Conservation (phyloP, 2,797 vertebrate genomes). For the Pseudochirops cupreus region DNA sequence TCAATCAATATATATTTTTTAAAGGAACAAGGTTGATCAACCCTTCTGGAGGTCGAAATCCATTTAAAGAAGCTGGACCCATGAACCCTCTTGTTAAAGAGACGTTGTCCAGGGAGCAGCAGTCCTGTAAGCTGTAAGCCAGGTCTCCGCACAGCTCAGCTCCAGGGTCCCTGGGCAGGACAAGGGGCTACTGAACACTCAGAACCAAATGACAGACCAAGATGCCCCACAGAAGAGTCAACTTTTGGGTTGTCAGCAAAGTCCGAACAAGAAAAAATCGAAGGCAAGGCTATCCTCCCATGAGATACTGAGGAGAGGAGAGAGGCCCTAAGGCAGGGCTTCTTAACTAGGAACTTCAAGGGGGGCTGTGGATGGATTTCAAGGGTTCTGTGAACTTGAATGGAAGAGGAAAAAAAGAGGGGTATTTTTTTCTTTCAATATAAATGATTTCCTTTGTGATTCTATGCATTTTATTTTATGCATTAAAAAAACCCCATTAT, state of each 20-base stretch:
- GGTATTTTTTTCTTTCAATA: too few relatives aligned
- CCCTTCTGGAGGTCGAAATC: background rate
- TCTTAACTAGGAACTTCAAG: background rate
- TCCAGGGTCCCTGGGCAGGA: background rate
- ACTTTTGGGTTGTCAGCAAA: background rate
- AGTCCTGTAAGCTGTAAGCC: background rate
- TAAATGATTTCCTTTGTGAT: too few relatives aligned
- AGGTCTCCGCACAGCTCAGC: background rate
- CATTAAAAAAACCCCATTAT: too few relatives aligned
- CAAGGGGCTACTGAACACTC: too few relatives aligned
- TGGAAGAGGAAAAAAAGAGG: too few relatives aligned
- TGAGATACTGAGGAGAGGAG: background rate
- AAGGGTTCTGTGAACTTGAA: background rate
- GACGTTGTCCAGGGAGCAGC: background rate
- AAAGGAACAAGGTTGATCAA: background rate
- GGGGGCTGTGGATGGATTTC: background rate
- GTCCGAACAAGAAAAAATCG: background rate
- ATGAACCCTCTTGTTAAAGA: background rate
- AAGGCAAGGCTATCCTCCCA: background rate
- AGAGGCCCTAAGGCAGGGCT: background rate
- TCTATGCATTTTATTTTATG: too few relatives aligned
- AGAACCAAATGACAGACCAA: background rate
- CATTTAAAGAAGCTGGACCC: background rate
- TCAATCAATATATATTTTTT: background rate
- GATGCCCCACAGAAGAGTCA: background rate